phyloP scores from a whole-genome alignment of 2,888 invertebrate species.

The Stenodera caucasica region DNA sequence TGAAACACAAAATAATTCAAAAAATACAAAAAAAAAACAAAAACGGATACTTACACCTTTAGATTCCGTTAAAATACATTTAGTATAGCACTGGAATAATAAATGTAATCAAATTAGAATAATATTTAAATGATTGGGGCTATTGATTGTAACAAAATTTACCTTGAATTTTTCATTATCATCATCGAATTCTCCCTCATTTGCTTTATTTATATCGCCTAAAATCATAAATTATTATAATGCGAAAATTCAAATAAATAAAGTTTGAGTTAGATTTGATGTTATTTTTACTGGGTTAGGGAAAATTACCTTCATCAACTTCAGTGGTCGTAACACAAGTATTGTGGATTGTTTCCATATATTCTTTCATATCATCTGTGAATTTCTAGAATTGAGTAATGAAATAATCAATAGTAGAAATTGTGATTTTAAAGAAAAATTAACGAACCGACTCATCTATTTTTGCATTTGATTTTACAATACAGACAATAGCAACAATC shows the following conservation, averaged over 20 bases:
- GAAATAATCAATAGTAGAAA: too few relatives aligned
- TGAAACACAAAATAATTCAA: constrained; percentile 2
- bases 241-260: too few relatives aligned
- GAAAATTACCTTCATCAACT: constrained; percentile 19
- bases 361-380: constrained; percentile 12
- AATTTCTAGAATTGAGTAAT: constrained; percentile 10
- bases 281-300: background rate
- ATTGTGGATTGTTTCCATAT: constrained; percentile 19
- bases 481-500: background rate
- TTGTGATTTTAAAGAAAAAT: background rate
- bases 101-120: background rate
- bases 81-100: constrained; percentile 32
- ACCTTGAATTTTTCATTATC: constrained; percentile 27
- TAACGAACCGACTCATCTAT: constrained; percentile 15
- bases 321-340: constrained; percentile 19
- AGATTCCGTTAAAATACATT: constrained; percentile 28
- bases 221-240: too few relatives aligned
- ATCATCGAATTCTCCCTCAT: constrained; percentile 21
- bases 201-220: constrained; percentile 20
- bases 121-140: background rate
- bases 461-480: constrained; percentile 14
- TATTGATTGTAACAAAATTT: constrained; percentile 7
- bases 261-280: too few relatives aligned
- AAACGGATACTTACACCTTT: constrained; percentile 30
- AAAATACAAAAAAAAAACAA: background rate